Evolutionary conservation across 2,888 invertebrate genomes (phyloP), one percentile per base, ranked within the genome.

Genomic region (Pterostichus niger): DNA sequence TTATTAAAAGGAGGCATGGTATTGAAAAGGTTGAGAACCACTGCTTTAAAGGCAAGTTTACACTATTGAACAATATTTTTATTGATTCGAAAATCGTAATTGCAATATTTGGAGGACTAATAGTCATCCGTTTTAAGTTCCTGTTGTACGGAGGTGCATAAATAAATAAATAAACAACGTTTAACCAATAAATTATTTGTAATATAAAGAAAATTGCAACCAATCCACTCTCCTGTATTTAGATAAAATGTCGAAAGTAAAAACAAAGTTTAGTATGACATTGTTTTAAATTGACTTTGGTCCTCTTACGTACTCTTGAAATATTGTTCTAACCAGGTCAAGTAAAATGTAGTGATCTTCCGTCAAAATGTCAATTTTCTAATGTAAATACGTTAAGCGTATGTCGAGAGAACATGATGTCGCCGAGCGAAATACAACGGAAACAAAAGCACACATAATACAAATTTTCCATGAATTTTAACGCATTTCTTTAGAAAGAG

Each of bases 321-420:
- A 64, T 64, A 64, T 64, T 64, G 35, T 64, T 64, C 13, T 64
- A 35, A 64, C 64, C 64, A 33, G 64, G 64, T 64, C 35, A 35
- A 40, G 64, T 64, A 64, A 64, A 64, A 35, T 64, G n/a, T 64
- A 64, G 35, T 71, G 44, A 71, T 44, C 68, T 17, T 71, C 44
- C 68, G 68, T 71, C 68, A 71, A 71, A 71, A 71, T 71, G 68
- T 71, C 68, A 71, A 71, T 64, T 64, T 64, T 64, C 64, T 13
- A 71, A 71, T 71, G 68, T 71, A 71, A 71, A 71, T 71, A 71
- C 68, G 24, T 15, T 71, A 71, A 71, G 68, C 33, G 64, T 11
- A 35, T 64, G 64, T 64, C 64, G 31, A 17, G 31, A 31, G 33
- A 33, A 35, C 64, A 61, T 11, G 0, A 49, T 49, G 49, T 49